These are phyloP conservation scores for Crenuchus spilurus DNA, from an alignment of 2,797 vertebrate species.

Conservation along the genomic window DNA sequence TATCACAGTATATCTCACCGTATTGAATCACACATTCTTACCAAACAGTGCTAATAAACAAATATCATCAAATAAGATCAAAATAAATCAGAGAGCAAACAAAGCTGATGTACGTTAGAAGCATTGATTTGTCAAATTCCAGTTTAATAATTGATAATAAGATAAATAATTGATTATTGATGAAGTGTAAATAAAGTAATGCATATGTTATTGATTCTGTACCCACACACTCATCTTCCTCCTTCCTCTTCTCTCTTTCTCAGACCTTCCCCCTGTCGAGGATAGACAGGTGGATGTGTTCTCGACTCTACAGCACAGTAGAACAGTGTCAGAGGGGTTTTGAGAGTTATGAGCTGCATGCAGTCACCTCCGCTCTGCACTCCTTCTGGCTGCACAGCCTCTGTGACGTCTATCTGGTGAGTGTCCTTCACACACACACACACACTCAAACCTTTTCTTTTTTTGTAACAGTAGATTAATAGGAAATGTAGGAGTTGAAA, in stretches of 20 bases:
- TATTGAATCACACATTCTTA: no score
- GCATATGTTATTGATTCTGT: not conserved
- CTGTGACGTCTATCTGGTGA: constrained; percentile 88
- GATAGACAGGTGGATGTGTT: constrained; percentile 81
- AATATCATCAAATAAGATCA: no score
- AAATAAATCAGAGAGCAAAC: no score
- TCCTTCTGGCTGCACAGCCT: constrained; percentile 82
- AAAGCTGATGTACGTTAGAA: no score
- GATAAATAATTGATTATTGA: no score
- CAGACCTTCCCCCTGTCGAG: constrained; percentile 69
- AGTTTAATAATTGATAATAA: no score
- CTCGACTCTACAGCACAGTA: constrained; percentile 73
- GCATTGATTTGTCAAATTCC: no score
- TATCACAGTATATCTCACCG: no score
- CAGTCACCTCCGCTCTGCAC: constrained; percentile 70
- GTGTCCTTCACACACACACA: constrained; percentile 22
- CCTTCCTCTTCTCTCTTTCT: constrained; percentile 1
- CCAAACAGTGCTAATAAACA: no score
- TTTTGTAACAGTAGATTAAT: no score
- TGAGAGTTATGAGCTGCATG: constrained; percentile 73
- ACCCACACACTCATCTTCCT: no score
- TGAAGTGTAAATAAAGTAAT: not conserved
- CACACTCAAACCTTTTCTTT: constrained; percentile 7
- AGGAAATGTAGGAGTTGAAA: no score
- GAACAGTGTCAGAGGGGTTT: constrained; percentile 74